Percentiles rank a stretch among this genome's conserved stretches.
phyloP scores from a whole-genome alignment of 1,140 invertebrate species.

The Kradibia gibbosae region DNA sequence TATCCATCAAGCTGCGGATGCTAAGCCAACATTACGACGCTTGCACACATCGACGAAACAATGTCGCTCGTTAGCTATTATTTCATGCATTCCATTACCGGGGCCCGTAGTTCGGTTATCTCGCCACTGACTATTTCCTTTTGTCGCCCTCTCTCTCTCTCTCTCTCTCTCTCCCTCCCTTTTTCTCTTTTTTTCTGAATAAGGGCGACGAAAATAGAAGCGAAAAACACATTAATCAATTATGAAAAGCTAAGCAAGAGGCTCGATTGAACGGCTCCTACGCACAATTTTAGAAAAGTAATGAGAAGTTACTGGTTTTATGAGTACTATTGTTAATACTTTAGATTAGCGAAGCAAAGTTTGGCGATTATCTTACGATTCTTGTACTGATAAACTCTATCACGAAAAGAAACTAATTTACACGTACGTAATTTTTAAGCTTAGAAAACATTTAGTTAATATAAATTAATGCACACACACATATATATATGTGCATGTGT shows the following conservation, averaged over 20 bases:
- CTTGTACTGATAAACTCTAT: neutral
- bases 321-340: neutral
- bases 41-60: no score
- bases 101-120: neutral
- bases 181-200: neutral
- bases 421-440: neutral
- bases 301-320: neutral
- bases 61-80: neutral
- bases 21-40: no score
- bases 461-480: no score
- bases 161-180: neutral
- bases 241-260: slow-evolving; percentile 8
- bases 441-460: no score
- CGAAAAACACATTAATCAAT: neutral
- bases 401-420: neutral
- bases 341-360: neutral
- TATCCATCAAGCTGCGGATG: no score
- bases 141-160: neutral
- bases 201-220: neutral
- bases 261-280: neutral
- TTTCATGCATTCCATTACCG: neutral
- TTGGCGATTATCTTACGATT: neutral
- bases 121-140: no score
- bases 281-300: neutral
- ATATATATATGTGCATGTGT: no score